Evolutionary conservation across 2,888 invertebrate species (phyloP).

Genomic region (Odontocerum albicorne): DNA sequence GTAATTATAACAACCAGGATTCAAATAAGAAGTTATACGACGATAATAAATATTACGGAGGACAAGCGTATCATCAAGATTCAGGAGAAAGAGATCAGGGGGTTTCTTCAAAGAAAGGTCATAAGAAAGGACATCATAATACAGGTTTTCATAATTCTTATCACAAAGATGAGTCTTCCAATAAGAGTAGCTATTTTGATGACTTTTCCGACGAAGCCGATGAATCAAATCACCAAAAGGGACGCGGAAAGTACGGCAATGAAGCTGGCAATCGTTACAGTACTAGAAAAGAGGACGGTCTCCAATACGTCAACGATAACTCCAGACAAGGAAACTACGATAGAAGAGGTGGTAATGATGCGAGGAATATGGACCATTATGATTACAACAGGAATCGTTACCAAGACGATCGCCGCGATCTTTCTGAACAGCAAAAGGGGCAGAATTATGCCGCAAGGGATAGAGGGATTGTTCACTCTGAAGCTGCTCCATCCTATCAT

Average conservation of each 20-base stretch:
- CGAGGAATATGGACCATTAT: conserved; percentile 48
- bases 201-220: conserved; percentile 59
- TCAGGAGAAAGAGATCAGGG: conserved; percentile 52
- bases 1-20: conserved; percentile 54
- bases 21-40: conserved; percentile 50
- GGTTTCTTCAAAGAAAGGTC: conserved; percentile 52
- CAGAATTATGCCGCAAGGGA: conserved; percentile 48
- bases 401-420: conserved; percentile 50
- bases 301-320: conserved; percentile 49
- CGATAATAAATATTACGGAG: conserved; percentile 52
- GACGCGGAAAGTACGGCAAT: conserved; percentile 49
- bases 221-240: conserved; percentile 51
- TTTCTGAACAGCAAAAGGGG: conserved; percentile 50
- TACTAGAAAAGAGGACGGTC: conserved; percentile 51
- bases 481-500: conserved; percentile 40
- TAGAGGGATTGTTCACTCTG: conserved; percentile 39
- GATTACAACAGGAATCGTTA: conserved; percentile 54
- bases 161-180: conserved; percentile 70
- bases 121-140: conserved; percentile 70
- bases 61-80: conserved; percentile 50
- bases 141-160: conserved; percentile 70
- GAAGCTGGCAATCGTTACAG: conserved; percentile 51
- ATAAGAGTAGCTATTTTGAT: conserved; percentile 69
- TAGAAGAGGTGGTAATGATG: conserved; percentile 48
- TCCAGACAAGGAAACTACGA: conserved; percentile 50